Conservation (phyloP, 1,140 invertebrate species). For the Forficula auricularia region DNA sequence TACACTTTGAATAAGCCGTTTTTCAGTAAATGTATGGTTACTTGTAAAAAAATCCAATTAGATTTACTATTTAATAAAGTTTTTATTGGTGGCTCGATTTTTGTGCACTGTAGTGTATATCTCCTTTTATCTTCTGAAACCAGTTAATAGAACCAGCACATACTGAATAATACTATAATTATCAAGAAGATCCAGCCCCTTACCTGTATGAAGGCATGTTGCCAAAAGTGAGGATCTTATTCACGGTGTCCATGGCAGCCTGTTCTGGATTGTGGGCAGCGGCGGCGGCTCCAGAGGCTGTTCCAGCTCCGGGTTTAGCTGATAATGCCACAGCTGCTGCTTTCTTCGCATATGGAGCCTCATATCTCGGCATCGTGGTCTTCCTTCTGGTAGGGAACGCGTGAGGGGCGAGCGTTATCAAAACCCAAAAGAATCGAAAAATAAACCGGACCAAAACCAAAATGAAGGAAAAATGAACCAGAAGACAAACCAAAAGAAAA, state of each 20-base stretch:
- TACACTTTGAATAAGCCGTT: too few species aligned
- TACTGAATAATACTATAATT: too few species aligned
- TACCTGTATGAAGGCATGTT: slow-evolving; percentile 67
- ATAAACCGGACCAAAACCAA: slow-evolving; percentile 15
- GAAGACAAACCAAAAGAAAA: slow-evolving; percentile 13
- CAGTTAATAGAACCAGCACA: too few species aligned
- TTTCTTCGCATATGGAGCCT: slow-evolving; percentile 68
- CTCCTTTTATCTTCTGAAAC: too few species aligned
- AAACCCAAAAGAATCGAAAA: slow-evolving; percentile 14
- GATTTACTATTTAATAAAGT: too few species aligned
- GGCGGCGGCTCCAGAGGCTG: slow-evolving; percentile 15
- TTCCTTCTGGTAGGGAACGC: slow-evolving; percentile 43
- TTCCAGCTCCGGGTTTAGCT: slow-evolving; percentile 11
- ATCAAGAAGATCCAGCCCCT: slow-evolving; percentile 13
- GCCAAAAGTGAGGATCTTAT: slow-evolving; percentile 62
- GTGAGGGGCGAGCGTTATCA: slow-evolving; percentile 1
- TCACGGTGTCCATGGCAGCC: slow-evolving; percentile 51
- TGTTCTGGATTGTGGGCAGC: slow-evolving; percentile 54
- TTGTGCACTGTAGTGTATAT: too few species aligned
- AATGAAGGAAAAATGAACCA: slow-evolving; percentile 17
- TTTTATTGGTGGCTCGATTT: too few species aligned
- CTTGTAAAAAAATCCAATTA: too few species aligned
- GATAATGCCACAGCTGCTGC: slow-evolving; percentile 22
- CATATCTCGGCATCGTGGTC: slow-evolving; percentile 70
- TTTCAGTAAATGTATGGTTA: too few species aligned